Evolutionary conservation across 1,140 invertebrate genomes (phyloP).

Genomic region (Copidosoma floridanum): DNA sequence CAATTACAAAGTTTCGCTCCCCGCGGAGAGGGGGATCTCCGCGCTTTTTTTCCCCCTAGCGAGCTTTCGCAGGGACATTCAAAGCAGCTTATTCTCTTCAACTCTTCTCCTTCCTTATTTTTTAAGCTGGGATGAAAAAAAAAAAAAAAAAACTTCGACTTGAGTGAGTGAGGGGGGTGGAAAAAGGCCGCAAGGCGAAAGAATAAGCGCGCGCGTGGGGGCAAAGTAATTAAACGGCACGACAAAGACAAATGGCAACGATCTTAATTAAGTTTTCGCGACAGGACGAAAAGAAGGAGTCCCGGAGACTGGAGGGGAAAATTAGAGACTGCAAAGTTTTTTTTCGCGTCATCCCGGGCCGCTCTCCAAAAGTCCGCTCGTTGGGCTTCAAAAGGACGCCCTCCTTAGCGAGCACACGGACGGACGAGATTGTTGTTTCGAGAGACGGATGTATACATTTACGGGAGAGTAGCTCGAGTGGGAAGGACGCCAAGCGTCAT

Average conservation of each 20-base stretch:
- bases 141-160: background rate
- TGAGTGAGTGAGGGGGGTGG: background rate
- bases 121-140: background rate
- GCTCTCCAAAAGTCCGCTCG: too few relatives aligned
- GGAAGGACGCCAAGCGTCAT: too few relatives aligned
- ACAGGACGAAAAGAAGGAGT: constrained; percentile 17
- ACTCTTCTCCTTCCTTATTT: background rate
- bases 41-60: constrained; percentile 19
- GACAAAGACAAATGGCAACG: constrained; percentile 23
- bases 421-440: too few relatives aligned
- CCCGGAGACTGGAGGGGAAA: constrained; percentile 13
- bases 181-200: constrained; percentile 10
- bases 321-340: constrained; percentile 25
- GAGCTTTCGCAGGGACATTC: constrained; percentile 9
- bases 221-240: constrained; percentile 24
- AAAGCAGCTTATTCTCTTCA: constrained; percentile 18
- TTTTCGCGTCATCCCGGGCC: too few relatives aligned
- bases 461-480: too few relatives aligned
- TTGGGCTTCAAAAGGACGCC: too few relatives aligned
- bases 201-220: background rate
- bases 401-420: too few relatives aligned
- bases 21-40: constrained; percentile 8
- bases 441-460: too few relatives aligned
- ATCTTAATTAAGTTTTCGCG: constrained; percentile 30
- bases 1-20: constrained; percentile 23